A percentile compares a stretch with the other conserved stretches of the same genome.
These are phyloP conservation scores for Microctonus hyperodae DNA, from an alignment of 2,888 invertebrate genomes.

Conservation along the genomic window DNA sequence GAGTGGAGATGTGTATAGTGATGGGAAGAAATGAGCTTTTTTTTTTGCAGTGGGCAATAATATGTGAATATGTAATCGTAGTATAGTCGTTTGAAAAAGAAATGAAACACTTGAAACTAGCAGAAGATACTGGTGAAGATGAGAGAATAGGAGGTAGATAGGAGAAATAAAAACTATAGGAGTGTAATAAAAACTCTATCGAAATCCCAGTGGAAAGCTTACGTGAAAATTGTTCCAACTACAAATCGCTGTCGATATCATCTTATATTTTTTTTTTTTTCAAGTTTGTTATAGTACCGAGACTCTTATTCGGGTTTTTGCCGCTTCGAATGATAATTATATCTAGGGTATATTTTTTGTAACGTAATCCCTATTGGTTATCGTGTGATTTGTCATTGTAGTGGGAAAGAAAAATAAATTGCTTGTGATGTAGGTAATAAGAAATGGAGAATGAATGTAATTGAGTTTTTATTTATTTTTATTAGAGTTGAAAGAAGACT, in stretches of 20 bases:
- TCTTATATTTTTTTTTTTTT: slow-evolving; percentile 25
- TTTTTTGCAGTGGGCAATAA: too few species aligned
- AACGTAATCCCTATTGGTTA: neutral
- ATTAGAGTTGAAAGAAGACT: too few species aligned
- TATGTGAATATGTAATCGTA: slow-evolving; percentile 2
- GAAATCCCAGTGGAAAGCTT: slow-evolving; percentile 38
- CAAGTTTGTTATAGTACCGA: slow-evolving; percentile 7
- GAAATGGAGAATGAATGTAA: too few species aligned
- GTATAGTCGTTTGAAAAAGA: neutral
- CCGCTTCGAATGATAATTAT: slow-evolving; percentile 20
- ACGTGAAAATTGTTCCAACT: slow-evolving; percentile 38
- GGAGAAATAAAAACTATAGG: slow-evolving; percentile 34
- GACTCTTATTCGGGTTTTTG: neutral
- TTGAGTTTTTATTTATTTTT: too few species aligned
- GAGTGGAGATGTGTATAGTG: too few species aligned
- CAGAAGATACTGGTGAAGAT: too few species aligned
- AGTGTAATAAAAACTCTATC: slow-evolving; percentile 46
- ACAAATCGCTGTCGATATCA: slow-evolving; percentile 32
- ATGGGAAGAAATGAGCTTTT: too few species aligned
- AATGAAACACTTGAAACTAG: too few species aligned
- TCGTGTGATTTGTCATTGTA: too few species aligned
- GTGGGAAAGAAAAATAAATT: too few species aligned
- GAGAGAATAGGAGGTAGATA: slow-evolving; percentile 32
- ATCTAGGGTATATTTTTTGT: neutral
- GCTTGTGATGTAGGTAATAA: too few species aligned